Conservation (phyloP, 2,888 invertebrate species). For the Tipula helvola region DNA sequence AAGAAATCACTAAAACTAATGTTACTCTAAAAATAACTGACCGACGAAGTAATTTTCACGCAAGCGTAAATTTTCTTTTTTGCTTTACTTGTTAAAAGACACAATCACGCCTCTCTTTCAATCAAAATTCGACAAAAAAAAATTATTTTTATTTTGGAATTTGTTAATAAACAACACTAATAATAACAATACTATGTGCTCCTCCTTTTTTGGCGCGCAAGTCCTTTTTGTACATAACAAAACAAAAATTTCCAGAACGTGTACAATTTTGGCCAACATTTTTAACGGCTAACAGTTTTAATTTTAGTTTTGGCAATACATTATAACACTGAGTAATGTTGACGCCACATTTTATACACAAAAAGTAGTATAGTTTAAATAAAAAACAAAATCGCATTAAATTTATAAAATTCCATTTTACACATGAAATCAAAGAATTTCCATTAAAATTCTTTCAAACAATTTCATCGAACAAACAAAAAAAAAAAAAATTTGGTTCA, state of each 20-base stretch:
- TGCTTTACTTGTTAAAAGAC: background rate
- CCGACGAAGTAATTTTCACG: background rate
- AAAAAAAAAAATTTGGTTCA: background rate
- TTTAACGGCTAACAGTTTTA: background rate
- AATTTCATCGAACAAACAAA: background rate
- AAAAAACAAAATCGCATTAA: background rate
- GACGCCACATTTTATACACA: background rate
- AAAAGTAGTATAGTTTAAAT: background rate
- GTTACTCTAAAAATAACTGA: background rate
- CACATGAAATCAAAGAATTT: background rate
- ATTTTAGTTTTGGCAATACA: background rate
- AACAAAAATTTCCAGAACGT: background rate
- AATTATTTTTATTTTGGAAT: background rate
- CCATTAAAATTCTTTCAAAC: background rate
- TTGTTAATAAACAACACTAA: background rate
- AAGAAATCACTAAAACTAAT: background rate
- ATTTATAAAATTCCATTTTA: background rate
- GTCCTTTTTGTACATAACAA: background rate
- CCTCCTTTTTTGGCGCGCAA: constrained; percentile 9
- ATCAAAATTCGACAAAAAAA: background rate
- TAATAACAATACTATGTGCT: background rate
- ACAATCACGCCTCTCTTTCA: constrained; percentile 5
- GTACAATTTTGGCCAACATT: background rate
- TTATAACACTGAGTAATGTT: background rate
- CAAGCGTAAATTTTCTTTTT: background rate